Evolutionary conservation across 2,888 invertebrate species (phyloP).

Genomic region (Athrips mouffetella): DNA sequence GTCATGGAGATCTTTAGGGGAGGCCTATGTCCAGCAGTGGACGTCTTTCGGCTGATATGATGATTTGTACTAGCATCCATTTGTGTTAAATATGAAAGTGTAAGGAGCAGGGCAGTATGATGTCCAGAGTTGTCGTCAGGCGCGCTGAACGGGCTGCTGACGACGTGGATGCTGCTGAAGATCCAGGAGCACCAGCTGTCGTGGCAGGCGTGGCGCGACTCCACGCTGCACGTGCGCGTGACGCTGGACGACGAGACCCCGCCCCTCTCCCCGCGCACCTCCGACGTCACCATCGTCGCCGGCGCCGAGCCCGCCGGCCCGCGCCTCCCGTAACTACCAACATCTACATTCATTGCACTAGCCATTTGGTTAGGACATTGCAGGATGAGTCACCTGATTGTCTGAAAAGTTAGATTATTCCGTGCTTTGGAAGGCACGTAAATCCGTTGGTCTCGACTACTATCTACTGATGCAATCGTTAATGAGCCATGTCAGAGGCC

Average conservation of each 20-base stretch:
- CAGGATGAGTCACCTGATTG: too few species aligned
- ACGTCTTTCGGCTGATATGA: too few species aligned
- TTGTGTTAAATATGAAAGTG: too few species aligned
- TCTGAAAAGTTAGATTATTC: too few species aligned
- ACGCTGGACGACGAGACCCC: slow-evolving; percentile 42
- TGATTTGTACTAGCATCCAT: too few species aligned
- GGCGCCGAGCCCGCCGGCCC: slow-evolving; percentile 18
- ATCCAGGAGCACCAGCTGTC: slow-evolving; percentile 71
- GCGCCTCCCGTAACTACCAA: slow-evolving; percentile 9
- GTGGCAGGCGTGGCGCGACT: slow-evolving; percentile 70
- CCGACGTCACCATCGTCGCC: slow-evolving; percentile 41
- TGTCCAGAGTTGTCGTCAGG: slow-evolving; percentile 36
- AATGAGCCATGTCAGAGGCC: too few species aligned
- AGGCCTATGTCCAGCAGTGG: too few species aligned
- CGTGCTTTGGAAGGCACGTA: too few species aligned
- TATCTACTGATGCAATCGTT: too few species aligned
- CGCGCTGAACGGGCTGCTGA: slow-evolving; percentile 66
- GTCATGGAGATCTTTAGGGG: too few species aligned
- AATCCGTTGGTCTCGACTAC: too few species aligned
- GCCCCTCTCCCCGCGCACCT: slow-evolving; percentile 30
- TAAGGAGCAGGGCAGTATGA: background rate
- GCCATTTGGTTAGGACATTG: too few species aligned
- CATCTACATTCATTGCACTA: background rate
- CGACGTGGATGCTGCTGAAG: slow-evolving; percentile 73
- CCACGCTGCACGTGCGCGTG: slow-evolving; percentile 67